These are phyloP conservation scores for Acanthacorydalis orientalis DNA, from an alignment of 2,888 invertebrate species.

Conservation along the genomic window DNA sequence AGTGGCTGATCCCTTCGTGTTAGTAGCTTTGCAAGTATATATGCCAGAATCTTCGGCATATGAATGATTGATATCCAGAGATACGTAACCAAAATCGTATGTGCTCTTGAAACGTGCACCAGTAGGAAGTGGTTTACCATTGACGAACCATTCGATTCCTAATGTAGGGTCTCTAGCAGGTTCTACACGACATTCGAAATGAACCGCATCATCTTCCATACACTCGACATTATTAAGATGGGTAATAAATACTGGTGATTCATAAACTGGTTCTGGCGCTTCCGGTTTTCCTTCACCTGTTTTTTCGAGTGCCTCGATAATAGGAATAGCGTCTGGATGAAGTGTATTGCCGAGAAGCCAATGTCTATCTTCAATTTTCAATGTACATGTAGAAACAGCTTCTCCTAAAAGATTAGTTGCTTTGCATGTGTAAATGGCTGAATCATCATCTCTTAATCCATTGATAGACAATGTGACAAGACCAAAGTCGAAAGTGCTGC, in stretches of 20 bases:
- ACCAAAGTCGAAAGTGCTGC: conserved; percentile 94
- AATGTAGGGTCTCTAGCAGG: conserved; percentile 83
- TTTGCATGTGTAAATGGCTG: conserved; percentile 89
- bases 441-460: conserved; percentile 74
- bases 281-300: conserved; percentile 50
- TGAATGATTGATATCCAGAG: conserved; percentile 72
- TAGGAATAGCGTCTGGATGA: conserved; percentile 76
- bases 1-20: conserved; percentile 75
- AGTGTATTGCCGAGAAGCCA: conserved; percentile 76
- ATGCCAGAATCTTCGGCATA: conserved; percentile 88
- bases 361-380: conserved; percentile 77
- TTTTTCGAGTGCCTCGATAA: conserved; percentile 73
- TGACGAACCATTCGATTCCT: conserved; percentile 87
- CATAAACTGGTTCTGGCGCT: conserved; percentile 60
- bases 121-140: conserved; percentile 74
- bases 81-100: conserved; percentile 92
- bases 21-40: conserved; percentile 79
- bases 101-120: conserved; percentile 84
- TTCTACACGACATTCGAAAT: conserved; percentile 84
- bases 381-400: conserved; percentile 80
- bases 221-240: conserved; percentile 83
- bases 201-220: conserved; percentile 72
- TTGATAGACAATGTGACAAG: conserved; percentile 84
- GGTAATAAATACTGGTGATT: conserved; percentile 75
- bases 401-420: conserved; percentile 87